Evolutionary conservation across 2,113 vertebrate genomes (phyloP), one percentile per base, ranked within the genome.

Genomic region (Motacilla tschutschensis): DNA sequence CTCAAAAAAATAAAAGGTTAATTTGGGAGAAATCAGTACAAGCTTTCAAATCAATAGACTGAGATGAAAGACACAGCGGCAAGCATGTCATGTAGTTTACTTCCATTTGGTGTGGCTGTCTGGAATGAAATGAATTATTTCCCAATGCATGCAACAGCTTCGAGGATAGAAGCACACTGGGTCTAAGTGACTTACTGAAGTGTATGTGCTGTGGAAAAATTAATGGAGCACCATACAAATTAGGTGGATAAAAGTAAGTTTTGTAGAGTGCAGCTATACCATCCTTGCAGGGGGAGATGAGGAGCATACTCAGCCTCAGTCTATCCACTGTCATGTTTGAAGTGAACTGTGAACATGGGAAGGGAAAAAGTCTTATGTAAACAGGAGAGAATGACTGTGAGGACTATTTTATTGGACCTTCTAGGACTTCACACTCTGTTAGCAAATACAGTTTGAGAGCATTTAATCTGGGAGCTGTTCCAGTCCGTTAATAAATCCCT

Each of bases 71-170:
- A 43, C 82, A 77, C 91, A 33, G 48, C 36, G 64, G 75, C 19
- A 60, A 73, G 25, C 24, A 58, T 59, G 29, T 72, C 25, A 4
- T 62, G 63, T 75, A 79, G 25, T 64, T 92, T 93, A 64, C 44
- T 88, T 87, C 66, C 46, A 67, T 80, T 90, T 83, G 40, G 48
- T 89, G 65, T 36, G 67, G 21, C 74, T 90, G 25, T 18, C 43
- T 79, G 79, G 72, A 70, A 75, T 58, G 81, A 94, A 96, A 92
- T 66, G 19, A 91, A 88, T 94, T 81, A 84, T 91, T 94, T 94
- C 58, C n/a, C 25, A 76, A 85, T 83, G 88, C 92, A 82, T 15
- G 36, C 4, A 16, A 76, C 38, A 75, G 7, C 31, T 84, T 48
- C 29, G 21, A 14, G 87, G 17, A 76, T 47, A 88, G 18, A 78